Evolutionary conservation across 2,113 vertebrate genomes (phyloP), one percentile per base, ranked within the genome.

Genomic region (Haemorhous mexicanus): DNA sequence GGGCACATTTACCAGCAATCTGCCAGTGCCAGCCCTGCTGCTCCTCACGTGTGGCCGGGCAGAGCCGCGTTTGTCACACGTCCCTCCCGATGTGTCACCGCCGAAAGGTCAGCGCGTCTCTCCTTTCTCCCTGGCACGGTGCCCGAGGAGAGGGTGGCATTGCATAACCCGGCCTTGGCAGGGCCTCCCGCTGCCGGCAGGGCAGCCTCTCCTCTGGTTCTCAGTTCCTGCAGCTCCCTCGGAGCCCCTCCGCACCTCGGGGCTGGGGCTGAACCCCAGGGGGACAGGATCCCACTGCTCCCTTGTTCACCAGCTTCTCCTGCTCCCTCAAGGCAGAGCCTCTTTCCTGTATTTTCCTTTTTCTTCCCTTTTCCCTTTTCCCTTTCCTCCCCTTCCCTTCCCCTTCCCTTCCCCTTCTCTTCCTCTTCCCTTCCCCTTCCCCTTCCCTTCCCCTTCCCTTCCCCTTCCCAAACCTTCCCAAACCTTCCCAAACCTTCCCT

Each of bases 171-270:
- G 5, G 61, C 56, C 69, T 32, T 11, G 32, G 20, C 73, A 43
- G 64, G 53, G 73, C 39, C 68, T 53, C 41, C 16, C 32, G 12
- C 8, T 15, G 33, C 66, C 35, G 12, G 41, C 43, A 67, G 66
- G n/a, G 47, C 56, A 13, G 58, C 16, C 26, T 4, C 13, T 12
- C 39, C 85, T 20, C 66, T 1, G 3, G 4, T 24, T 19, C 35
- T 19, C 47, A 9, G 23, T 33, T 27, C 75, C 85, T 17, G 75
- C 59, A 33, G 58, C 23, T 9, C 35, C 58, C 28, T 2, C 5
- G 3, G n/a, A 37, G 56, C 74, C 22, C 6, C 41, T 49, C 26
- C 0, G 0, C 2, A 10, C 59, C 44, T 2, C 0, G 0, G 35
- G 69, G 21, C 9, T 43, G 53, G 5, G 39, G n/a, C 66, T 39